A percentile compares a stretch with the other conserved stretches of the same genome.
phyloP scores from a whole-genome alignment of 64 coral and sea anemone genomes.

The Anthopleura sola region DNA sequence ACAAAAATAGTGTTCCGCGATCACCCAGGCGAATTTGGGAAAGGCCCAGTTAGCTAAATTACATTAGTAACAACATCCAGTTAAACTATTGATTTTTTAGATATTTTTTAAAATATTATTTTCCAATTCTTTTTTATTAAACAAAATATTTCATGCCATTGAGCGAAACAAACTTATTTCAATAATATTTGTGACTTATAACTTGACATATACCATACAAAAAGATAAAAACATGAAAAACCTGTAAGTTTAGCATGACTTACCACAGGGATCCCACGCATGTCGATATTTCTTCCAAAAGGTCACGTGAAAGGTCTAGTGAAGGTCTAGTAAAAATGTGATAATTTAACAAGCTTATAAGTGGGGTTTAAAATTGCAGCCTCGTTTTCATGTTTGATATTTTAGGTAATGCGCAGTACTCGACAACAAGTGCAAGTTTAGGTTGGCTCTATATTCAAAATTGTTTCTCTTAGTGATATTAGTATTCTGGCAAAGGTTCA shows the following conservation, averaged over 20 bases:
- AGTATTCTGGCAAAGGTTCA: slow-evolving; percentile 30
- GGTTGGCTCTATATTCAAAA: slow-evolving; percentile 29
- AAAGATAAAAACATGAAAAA: background rate
- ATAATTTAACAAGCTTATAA: background rate
- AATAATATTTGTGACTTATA: too few relatives aligned
- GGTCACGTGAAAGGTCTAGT: background rate
- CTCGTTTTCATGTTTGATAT: background rate
- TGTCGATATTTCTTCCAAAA: background rate
- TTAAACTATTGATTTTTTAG: too few relatives aligned
- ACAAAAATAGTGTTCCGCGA: too few relatives aligned
- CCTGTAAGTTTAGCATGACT: background rate
- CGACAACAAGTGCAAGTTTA: background rate
- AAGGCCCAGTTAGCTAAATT: too few relatives aligned
- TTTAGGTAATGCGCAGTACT: slow-evolving; percentile 25
- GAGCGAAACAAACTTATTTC: too few relatives aligned
- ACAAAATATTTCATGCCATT: too few relatives aligned
- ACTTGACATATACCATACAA: too few relatives aligned
- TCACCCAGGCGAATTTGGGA: too few relatives aligned
- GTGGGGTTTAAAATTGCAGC: too few relatives aligned
- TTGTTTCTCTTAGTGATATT: slow-evolving; percentile 15
- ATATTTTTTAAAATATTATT: too few relatives aligned
- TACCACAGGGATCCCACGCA: background rate
- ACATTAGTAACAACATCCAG: too few relatives aligned
- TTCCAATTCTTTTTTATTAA: too few relatives aligned
- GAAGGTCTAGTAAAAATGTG: background rate